phyloP scores from a whole-genome alignment of 2,888 invertebrate genomes.

The Eutolmus rufibarbis region DNA sequence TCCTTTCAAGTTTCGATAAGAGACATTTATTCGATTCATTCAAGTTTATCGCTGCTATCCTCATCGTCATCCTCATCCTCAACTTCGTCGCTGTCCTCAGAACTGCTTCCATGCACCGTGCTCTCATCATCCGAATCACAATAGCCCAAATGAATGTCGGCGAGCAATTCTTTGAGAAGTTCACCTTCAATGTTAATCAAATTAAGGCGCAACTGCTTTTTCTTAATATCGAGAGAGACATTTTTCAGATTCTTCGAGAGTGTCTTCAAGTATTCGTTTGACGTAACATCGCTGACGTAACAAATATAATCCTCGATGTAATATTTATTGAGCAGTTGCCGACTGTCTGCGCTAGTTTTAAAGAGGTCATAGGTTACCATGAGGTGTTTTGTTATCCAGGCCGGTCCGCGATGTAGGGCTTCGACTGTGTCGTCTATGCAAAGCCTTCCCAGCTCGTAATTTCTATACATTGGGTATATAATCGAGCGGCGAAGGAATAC shows the following conservation, averaged over 20 bases:
- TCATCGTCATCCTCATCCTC: not conserved
- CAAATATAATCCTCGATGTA: constrained; percentile 58
- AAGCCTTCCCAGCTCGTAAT: constrained; percentile 56
- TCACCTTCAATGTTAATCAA: constrained; percentile 57
- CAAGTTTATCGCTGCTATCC: not conserved
- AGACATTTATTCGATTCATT: not conserved
- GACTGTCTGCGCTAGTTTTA: constrained; percentile 51
- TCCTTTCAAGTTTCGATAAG: not conserved
- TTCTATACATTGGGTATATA: constrained; percentile 59
- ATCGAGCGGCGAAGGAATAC: constrained; percentile 58
- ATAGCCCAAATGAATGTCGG: constrained; percentile 54
- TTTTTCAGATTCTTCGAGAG: constrained; percentile 58
- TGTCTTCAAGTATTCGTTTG: constrained; percentile 52
- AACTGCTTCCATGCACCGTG: not conserved
- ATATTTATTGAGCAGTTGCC: constrained; percentile 54
- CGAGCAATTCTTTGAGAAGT: constrained; percentile 57
- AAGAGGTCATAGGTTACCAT: constrained; percentile 55
- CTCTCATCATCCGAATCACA: constrained; percentile 49
- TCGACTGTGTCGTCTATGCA: constrained; percentile 58
- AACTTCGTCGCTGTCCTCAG: constrained; percentile 11
- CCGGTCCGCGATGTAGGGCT: constrained; percentile 54
- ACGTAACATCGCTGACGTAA: constrained; percentile 50
- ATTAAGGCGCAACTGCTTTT: constrained; percentile 56
- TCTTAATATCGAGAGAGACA: constrained; percentile 54
- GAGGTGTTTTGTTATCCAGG: constrained; percentile 58